Base-by-base conservation (phyloP, 2,888 invertebrate genomes). In the Orthosia cruda region DNA sequence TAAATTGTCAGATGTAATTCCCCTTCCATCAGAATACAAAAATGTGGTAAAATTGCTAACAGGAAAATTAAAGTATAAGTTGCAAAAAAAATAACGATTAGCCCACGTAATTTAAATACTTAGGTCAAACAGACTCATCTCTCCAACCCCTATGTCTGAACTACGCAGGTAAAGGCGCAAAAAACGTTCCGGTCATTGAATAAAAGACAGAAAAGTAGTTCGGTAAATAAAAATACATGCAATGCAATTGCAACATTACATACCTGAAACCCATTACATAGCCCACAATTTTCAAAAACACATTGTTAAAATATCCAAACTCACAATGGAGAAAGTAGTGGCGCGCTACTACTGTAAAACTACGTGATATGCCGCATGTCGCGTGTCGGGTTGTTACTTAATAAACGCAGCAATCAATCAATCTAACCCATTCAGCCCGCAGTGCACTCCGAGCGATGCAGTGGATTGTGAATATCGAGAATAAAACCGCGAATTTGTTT, bases 401-500 rank as follows among this genome's bases (percentile, higher is more conserved):
- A 49, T 64, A 32, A 77, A 58, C 50, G 50, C 47, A 20, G 5
- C 61, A 64, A 59, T 74, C 74, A 73, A 80, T 73, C 74, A 73
- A 64, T 59, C 40, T 32, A 81, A 50, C 26, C 26, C 54, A 59
- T 55, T 55, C 50, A 58, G 40, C 74, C 54, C n/a, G 13, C n/a
- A 74, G n/a, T 74, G 81, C 64, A 61, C 59, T 57, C 23, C 16
- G n/a, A 65, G 23, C 58, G 20, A 65, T 20, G 50, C 47, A 55
- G 55, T 55, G 23, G n/a, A 52, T 59, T 52, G 23, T 23, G n/a
- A 32, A n/a, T 26, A 49, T 32, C 13, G 4, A 45, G 45, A 49
- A 40, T 16, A 40, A 9, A 3, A 54, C 5, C 12, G 65, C 52
- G 11, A 40, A 45, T 18, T n/a, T 23, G n/a, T n/a, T 20, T 54